phyloP scores from a whole-genome alignment of 2,113 vertebrate species.

The Heptranchias perlo region DNA sequence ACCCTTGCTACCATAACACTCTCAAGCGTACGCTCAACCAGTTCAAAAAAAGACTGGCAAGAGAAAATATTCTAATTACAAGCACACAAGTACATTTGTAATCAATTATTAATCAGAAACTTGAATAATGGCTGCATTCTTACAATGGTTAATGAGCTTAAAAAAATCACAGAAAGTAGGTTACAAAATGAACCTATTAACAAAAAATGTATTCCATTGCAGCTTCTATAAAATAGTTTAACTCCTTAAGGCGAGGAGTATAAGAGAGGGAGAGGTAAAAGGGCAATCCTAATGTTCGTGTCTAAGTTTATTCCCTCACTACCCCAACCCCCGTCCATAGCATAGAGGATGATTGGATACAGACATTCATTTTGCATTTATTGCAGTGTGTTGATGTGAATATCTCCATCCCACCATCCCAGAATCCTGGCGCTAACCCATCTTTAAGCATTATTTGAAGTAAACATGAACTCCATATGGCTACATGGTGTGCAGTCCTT shows the following conservation, averaged over 20 bases:
- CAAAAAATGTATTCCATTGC: not conserved
- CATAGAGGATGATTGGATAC: no score
- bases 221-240: no score
- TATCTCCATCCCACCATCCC: no score
- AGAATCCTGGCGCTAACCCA: no score
- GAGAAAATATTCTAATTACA: not conserved
- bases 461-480: no score
- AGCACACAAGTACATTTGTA: not conserved
- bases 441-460: no score
- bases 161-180: not conserved
- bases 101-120: not conserved
- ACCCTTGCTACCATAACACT: not conserved
- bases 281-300: not conserved
- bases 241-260: not conserved
- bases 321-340: not conserved
- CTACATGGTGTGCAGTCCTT: no score
- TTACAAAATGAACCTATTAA: not conserved
- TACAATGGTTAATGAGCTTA: not conserved
- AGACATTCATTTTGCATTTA: not conserved
- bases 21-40: not conserved
- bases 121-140: not conserved
- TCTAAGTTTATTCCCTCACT: not conserved
- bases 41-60: not conserved
- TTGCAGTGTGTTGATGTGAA: no score
- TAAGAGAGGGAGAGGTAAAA: not conserved